Conservation (phyloP, 2,113 vertebrate species). For the Tamias sibiricus region DNA sequence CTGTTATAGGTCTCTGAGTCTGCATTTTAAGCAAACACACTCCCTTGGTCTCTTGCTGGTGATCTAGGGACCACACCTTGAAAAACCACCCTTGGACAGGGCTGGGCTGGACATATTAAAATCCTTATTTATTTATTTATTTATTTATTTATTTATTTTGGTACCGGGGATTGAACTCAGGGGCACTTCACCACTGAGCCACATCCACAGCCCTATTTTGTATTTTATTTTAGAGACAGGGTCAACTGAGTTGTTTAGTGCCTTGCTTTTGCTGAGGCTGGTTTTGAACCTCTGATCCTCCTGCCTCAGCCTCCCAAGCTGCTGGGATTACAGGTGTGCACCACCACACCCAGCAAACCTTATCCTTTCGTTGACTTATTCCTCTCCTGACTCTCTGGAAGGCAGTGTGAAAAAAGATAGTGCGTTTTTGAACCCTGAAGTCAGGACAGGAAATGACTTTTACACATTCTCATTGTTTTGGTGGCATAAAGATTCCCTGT, state of each 20-base stretch:
- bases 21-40: not conserved
- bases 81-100: not conserved
- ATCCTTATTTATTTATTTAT: too few species aligned
- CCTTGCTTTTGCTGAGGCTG: too few species aligned
- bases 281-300: too few species aligned
- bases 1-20: not conserved
- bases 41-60: not conserved
- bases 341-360: not conserved
- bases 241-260: too few species aligned
- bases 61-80: not conserved
- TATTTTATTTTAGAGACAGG: too few species aligned
- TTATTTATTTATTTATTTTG: too few species aligned
- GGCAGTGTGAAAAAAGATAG: not conserved
- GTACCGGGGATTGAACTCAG: too few species aligned
- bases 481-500: not conserved
- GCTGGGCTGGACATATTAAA: not conserved
- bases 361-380: not conserved
- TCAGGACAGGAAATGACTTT: conserved; percentile 37
- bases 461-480: not conserved
- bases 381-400: not conserved
- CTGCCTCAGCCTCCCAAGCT: too few species aligned
- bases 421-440: not conserved
- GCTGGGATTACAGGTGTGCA: too few species aligned
- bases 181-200: too few species aligned
- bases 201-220: too few species aligned